phyloP scores from a whole-genome alignment of 2,888 invertebrate species.

The Pristionchus entomophagus region DNA sequence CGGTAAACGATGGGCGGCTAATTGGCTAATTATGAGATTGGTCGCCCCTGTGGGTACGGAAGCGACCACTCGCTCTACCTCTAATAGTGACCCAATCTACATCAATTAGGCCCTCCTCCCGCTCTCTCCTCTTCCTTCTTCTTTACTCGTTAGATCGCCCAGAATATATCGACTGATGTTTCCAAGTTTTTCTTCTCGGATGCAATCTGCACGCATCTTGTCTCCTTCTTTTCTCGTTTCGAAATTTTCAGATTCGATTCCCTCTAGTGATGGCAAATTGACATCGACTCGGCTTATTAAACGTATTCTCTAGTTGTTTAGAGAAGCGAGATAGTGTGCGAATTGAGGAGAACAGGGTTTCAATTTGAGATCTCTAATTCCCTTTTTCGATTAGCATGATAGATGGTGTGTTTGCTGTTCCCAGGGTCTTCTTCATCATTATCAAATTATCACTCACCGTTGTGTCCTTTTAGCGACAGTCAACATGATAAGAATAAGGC shows the following conservation, averaged over 20 bases:
- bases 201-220: not conserved
- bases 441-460: constrained; percentile 37
- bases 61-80: not conserved
- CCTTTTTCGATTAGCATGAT: too few species aligned
- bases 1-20: not conserved
- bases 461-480: not conserved
- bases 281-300: too few species aligned
- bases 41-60: not conserved
- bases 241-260: too few species aligned
- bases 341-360: too few species aligned
- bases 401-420: constrained; percentile 30
- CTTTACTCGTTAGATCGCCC: not conserved
- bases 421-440: constrained; percentile 31
- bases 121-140: not conserved
- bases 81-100: constrained; percentile 32
- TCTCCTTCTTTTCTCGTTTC: too few species aligned
- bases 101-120: constrained; percentile 26
- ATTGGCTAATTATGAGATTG: not conserved
- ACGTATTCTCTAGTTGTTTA: not conserved
- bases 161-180: not conserved
- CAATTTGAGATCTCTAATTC: not conserved
- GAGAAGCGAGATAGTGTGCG: not conserved
- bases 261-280: too few species aligned
- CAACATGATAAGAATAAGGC: not conserved
- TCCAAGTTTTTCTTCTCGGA: not conserved